Conservation (phyloP, 2,113 vertebrate species). For the Pedionomus torquatus region DNA sequence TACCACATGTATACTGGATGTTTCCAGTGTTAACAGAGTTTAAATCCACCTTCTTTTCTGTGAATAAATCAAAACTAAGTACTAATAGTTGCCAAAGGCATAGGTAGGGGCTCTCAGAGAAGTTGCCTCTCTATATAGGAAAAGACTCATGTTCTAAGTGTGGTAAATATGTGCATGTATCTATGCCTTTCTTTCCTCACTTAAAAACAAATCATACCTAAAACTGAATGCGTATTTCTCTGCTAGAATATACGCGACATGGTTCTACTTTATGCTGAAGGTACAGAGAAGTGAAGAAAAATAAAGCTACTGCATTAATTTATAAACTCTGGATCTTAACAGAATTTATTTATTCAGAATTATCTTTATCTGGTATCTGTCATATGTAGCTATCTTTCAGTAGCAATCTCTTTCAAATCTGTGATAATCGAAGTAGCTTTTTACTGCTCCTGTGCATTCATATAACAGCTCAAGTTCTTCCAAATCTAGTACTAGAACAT, state of each 20-base stretch:
- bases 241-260: background rate
- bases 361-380: background rate
- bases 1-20: background rate
- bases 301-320: background rate
- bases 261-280: background rate
- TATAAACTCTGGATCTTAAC: background rate
- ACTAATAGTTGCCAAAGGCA: background rate
- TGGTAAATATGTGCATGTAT: background rate
- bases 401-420: background rate
- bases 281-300: background rate
- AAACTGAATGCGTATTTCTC: background rate
- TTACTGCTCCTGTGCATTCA: background rate
- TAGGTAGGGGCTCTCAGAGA: background rate
- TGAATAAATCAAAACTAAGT: background rate
- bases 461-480: fast-evolving
- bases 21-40: background rate
- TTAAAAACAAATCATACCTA: background rate
- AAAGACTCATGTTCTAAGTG: background rate
- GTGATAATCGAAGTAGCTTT: background rate
- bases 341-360: background rate
- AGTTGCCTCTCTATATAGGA: background rate
- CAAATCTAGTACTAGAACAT: background rate
- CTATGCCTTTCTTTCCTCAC: background rate
- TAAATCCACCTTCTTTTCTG: background rate
- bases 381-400: background rate